Percentiles rank a stretch among this genome's conserved stretches.
These are phyloP conservation scores for Trogon melanurus DNA, from an alignment of 2,113 vertebrate species.

Conservation along the genomic window DNA sequence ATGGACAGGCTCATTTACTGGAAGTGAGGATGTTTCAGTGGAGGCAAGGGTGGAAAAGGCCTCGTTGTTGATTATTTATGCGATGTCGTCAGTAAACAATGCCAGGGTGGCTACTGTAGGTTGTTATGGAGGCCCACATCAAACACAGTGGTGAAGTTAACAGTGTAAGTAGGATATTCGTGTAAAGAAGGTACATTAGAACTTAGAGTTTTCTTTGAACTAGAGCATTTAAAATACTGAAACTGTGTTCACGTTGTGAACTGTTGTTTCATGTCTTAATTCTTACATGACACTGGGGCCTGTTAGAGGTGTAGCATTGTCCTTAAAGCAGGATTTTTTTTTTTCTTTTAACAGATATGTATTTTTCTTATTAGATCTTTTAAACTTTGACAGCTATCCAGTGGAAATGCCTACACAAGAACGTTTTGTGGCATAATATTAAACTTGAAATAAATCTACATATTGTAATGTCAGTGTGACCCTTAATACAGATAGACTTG, in stretches of 20 bases:
- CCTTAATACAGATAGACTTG: rapidly evolving
- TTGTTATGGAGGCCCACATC: background rate
- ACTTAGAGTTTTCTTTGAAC: rapidly evolving
- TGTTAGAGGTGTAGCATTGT: background rate
- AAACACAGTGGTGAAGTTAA: background rate
- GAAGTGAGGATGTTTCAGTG: rapidly evolving
- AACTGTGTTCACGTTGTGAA: rapidly evolving
- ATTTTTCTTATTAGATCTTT: background rate
- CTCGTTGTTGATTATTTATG: background rate
- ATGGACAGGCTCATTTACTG: rapidly evolving
- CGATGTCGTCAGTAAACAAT: background rate
- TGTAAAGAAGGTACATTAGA: background rate
- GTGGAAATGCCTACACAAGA: background rate
- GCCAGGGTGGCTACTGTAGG: too few species aligned
- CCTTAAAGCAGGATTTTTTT: background rate
- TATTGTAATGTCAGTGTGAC: background rate
- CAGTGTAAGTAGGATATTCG: background rate
- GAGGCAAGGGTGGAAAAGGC: too few species aligned
- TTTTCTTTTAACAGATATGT: background rate
- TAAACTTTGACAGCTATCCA: background rate
- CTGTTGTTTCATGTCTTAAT: rapidly evolving
- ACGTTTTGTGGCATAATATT: background rate
- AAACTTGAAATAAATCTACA: rapidly evolving
- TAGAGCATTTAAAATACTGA: background rate
- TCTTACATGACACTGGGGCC: rapidly evolving